These are phyloP conservation scores for Miichthys miiuy DNA, from an alignment of 2,797 vertebrate genomes.

Conservation along the genomic window DNA sequence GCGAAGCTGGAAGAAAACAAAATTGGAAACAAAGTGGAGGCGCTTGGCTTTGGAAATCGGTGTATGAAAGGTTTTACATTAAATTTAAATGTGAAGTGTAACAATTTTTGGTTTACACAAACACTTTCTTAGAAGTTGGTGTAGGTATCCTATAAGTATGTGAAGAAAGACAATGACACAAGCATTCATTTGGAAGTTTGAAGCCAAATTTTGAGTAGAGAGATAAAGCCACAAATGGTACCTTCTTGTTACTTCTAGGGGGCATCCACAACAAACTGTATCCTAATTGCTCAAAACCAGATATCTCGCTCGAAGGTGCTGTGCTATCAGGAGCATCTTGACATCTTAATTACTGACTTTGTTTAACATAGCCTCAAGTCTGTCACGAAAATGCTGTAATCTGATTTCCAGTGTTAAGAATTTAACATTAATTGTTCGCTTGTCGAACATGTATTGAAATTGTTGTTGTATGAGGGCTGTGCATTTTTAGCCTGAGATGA, in stretches of 20 bases:
- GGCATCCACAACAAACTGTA: constrained; percentile 36
- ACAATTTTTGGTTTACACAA: constrained; percentile 72
- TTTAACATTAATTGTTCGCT: background rate
- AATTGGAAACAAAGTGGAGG: constrained; percentile 60
- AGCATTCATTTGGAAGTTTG: constrained; percentile 55
- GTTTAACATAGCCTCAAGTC: constrained; percentile 27
- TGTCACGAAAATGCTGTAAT: background rate
- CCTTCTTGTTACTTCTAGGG: constrained; percentile 61
- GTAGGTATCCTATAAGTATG: constrained; percentile 56
- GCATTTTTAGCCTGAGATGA: constrained; percentile 48
- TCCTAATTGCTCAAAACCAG: constrained; percentile 40
- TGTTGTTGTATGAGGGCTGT: constrained; percentile 22
- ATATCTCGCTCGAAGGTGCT: constrained; percentile 14
- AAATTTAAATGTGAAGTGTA: constrained; percentile 58
- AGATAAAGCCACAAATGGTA: constrained; percentile 56
- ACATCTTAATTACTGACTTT: constrained; percentile 17
- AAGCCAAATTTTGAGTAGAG: constrained; percentile 52
- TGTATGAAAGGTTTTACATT: constrained; percentile 45
- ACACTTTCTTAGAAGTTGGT: constrained; percentile 49
- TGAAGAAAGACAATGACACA: constrained; percentile 60
- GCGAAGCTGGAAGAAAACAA: constrained; percentile 66
- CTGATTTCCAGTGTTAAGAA: background rate
- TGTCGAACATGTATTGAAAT: constrained; percentile 26
- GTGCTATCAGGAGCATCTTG: constrained; percentile 27
- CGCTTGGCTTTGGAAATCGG: constrained; percentile 64